These are phyloP conservation scores for Menura novaehollandiae DNA, from an alignment of 2,113 vertebrate species.

Conservation along the genomic window DNA sequence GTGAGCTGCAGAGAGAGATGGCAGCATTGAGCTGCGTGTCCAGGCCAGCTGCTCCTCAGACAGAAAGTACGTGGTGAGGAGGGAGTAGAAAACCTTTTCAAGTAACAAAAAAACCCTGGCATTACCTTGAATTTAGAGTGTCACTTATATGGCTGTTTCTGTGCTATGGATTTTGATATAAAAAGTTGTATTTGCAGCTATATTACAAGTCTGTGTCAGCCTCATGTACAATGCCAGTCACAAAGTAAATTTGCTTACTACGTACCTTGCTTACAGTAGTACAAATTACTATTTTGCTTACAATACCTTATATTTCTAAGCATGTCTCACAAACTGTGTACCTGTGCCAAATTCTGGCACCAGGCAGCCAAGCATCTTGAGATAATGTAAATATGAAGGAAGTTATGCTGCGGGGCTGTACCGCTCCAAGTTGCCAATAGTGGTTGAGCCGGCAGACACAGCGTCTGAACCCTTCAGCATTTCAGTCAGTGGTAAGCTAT, in stretches of 20 bases:
- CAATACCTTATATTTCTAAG: not conserved
- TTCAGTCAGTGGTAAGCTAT: not conserved
- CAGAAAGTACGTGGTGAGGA: not conserved
- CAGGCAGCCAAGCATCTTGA: not conserved
- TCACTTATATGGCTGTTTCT: not conserved
- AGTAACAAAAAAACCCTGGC: not conserved
- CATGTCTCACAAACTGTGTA: not conserved
- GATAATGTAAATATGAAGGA: not conserved
- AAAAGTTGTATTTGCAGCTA: not conserved
- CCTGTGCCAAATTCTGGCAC: not conserved
- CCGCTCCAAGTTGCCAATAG: not conserved
- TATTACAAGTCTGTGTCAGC: not conserved
- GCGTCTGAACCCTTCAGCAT: not conserved
- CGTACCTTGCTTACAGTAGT: not conserved
- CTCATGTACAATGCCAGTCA: not conserved
- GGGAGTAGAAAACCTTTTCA: not conserved
- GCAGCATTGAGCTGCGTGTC: slow-evolving; percentile 58
- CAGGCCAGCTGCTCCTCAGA: not conserved
- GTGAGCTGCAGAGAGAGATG: slow-evolving; percentile 50
- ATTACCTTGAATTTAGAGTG: not conserved
- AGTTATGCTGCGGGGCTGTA: not conserved
- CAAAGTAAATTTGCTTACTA: not conserved
- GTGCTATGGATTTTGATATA: not conserved
- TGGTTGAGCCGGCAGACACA: not conserved
- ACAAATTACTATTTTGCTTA: not conserved